These are phyloP conservation scores for Pseudococcus longispinus DNA, from an alignment of 2,888 invertebrate genomes.

Conservation along the genomic window DNA sequence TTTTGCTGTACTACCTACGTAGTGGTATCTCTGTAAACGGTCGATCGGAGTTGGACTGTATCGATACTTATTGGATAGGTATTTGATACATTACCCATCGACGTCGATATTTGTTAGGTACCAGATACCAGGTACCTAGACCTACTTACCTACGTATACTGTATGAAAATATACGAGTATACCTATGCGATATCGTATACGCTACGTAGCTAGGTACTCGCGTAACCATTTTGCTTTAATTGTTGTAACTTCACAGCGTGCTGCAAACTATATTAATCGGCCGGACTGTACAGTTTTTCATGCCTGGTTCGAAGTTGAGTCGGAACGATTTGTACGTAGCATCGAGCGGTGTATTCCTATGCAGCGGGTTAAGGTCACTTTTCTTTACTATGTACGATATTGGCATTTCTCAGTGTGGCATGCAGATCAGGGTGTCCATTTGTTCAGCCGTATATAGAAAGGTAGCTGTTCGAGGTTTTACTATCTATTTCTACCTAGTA, in stretches of 20 bases:
- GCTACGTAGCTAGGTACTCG: background rate
- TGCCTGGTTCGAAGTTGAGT: conserved; percentile 19
- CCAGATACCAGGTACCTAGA: too few relatives aligned
- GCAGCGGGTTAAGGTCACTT: conserved; percentile 53
- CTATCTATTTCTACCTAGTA: too few relatives aligned
- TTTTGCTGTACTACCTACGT: too few relatives aligned
- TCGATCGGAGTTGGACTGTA: too few relatives aligned
- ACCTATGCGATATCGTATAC: background rate
- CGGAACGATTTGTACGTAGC: conserved; percentile 39
- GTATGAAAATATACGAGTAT: too few relatives aligned
- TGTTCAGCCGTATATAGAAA: conserved; percentile 67
- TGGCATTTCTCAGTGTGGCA: conserved; percentile 61
- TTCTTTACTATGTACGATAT: conserved; percentile 55
- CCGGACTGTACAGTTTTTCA: conserved; percentile 66
- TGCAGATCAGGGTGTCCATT: conserved; percentile 65
- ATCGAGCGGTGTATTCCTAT: conserved; percentile 42
- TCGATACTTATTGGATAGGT: too few relatives aligned
- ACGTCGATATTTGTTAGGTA: too few relatives aligned
- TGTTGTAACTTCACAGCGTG: conserved; percentile 61
- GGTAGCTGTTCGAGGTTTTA: conserved; percentile 61
- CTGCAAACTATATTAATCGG: conserved; percentile 68
- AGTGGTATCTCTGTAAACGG: too few relatives aligned
- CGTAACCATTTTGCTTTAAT: background rate
- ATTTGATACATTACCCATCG: too few relatives aligned
- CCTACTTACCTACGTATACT: too few relatives aligned